A percentile compares a stretch with the other conserved stretches of the same genome.
Conservation (phyloP, 2,113 vertebrate genomes). For the Epinephelus moara region DNA sequence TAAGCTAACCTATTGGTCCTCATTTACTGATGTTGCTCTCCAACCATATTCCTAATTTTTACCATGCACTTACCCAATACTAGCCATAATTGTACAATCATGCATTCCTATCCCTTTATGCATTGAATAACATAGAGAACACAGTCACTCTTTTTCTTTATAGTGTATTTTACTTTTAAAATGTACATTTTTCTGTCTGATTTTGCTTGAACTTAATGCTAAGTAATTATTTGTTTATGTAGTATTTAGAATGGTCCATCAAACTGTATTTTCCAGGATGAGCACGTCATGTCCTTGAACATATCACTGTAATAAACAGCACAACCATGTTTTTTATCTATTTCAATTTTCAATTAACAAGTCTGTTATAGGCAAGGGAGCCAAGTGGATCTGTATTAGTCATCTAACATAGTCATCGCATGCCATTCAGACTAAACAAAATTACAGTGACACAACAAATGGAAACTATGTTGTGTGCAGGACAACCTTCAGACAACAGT, state of each 20-base stretch:
- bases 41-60: conserved; percentile 15
- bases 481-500: not conserved
- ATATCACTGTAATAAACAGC: too few species aligned
- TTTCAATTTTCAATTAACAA: too few species aligned
- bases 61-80: conserved; percentile 29
- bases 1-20: conserved; percentile 32
- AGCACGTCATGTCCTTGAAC: too few species aligned
- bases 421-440: not conserved
- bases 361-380: too few species aligned
- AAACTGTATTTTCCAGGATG: too few species aligned
- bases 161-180: not conserved
- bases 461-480: not conserved
- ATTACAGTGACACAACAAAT: not conserved
- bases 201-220: too few species aligned
- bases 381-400: too few species aligned
- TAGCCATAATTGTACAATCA: conserved; percentile 28
- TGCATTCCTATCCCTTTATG: not conserved
- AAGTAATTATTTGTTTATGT: too few species aligned
- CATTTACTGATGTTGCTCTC: conserved; percentile 36
- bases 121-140: not conserved
- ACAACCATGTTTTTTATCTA: too few species aligned
- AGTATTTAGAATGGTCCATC: too few species aligned
- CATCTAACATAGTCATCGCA: not conserved
- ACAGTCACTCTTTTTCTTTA: not conserved
- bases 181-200: too few species aligned